phyloP scores from a whole-genome alignment of 53 echinoderm and acorn worm genomes.

The Temnopleurus reevesii region DNA sequence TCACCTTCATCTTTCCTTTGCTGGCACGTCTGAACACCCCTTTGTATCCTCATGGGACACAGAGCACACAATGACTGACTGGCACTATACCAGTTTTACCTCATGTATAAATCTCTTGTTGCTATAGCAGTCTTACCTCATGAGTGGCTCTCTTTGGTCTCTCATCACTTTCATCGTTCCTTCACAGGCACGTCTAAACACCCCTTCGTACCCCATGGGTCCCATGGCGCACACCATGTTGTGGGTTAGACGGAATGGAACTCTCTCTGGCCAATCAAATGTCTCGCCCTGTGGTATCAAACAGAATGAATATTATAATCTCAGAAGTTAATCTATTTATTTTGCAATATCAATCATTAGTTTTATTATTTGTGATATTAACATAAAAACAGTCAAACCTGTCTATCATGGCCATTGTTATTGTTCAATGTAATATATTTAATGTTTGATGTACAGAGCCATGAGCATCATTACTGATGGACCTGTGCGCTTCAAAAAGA shows the following conservation, averaged over 20 bases:
- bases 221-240: conserved; percentile 98
- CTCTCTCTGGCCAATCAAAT: conserved; percentile 94
- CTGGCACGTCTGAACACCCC: conserved; percentile 91
- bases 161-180: conserved; percentile 98
- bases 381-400: too few relatives aligned
- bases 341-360: too few relatives aligned
- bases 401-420: too few relatives aligned
- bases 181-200: conserved; percentile 96
- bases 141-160: conserved; percentile 92
- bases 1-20: conserved; percentile 92
- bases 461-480: too few relatives aligned
- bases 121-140: conserved; percentile 74
- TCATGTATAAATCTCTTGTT: too few relatives aligned
- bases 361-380: too few relatives aligned
- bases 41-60: conserved; percentile 92
- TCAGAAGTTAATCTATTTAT: too few relatives aligned
- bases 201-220: conserved; percentile 95
- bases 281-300: conserved; percentile 77
- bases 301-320: background rate
- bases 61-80: conserved; percentile 81
- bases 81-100: too few relatives aligned
- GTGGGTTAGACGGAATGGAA: conserved; percentile 92
- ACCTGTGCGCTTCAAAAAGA: too few relatives aligned
- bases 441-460: too few relatives aligned
- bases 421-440: too few relatives aligned